These are phyloP conservation scores for Tipula vernalis DNA, from an alignment of 2,888 invertebrate genomes.

Conservation along the genomic window DNA sequence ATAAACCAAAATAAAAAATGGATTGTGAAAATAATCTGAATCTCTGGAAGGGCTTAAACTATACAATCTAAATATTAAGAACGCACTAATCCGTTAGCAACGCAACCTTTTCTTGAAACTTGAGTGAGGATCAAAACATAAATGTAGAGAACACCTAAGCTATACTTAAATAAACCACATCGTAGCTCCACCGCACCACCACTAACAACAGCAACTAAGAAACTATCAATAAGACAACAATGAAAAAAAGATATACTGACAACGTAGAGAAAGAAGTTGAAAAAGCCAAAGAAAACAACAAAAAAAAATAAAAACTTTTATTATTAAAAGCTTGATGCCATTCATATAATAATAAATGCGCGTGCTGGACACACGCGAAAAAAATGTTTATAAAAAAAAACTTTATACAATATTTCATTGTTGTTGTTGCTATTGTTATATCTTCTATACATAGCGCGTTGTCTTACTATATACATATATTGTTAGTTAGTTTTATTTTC, in stretches of 20 bases:
- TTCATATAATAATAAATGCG: conserved; percentile 10
- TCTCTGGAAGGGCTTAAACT: too few relatives aligned
- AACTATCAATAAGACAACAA: neutral
- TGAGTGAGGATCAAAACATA: neutral
- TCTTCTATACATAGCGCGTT: neutral
- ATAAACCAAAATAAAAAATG: too few relatives aligned
- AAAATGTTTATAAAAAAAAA: neutral
- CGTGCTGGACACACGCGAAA: conserved; percentile 10
- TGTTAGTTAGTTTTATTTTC: neutral
- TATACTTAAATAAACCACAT: neutral
- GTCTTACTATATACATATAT: neutral
- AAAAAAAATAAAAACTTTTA: neutral
- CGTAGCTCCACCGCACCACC: neutral
- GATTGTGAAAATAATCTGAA: too few relatives aligned
- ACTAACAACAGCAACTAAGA: neutral
- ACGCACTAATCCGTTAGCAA: too few relatives aligned
- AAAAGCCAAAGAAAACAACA: neutral
- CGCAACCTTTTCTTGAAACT: neutral
- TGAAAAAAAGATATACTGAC: neutral
- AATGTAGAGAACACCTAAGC: neutral
- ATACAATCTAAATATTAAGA: too few relatives aligned
- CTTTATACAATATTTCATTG: neutral
- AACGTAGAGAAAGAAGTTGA: neutral
- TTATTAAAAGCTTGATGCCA: conserved; percentile 7
- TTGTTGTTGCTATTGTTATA: neutral